Conservation (phyloP, 53 echinoderm and acorn worm species). For the Crossaster papposus region DNA sequence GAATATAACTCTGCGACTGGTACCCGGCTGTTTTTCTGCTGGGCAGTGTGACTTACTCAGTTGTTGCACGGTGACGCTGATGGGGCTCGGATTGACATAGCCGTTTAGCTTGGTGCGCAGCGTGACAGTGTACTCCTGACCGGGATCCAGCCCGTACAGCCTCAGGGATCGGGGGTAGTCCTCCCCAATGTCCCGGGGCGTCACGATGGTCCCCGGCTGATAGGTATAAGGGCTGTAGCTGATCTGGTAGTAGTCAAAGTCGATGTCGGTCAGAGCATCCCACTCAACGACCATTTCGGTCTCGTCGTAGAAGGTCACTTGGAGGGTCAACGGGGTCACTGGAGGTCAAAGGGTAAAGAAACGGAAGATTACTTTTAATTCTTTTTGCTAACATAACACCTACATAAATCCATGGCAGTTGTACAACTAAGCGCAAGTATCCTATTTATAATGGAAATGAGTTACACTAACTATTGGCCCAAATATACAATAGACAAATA, state of each 20-base stretch:
- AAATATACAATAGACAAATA: too few species aligned
- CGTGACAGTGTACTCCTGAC: constrained; percentile 58
- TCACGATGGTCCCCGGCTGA: constrained; percentile 6
- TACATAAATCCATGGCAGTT: too few species aligned
- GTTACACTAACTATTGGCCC: too few species aligned
- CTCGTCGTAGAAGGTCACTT: constrained; percentile 48
- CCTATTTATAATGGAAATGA: too few species aligned
- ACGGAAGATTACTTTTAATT: background rate
- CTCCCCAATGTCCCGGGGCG: constrained; percentile 27
- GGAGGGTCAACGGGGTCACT: constrained; percentile 67
- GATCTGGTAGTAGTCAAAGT: constrained; percentile 70
- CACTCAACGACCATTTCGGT: constrained; percentile 55
- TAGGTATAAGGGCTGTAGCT: constrained; percentile 67
- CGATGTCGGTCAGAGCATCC: constrained; percentile 31
- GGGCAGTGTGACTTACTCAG: constrained; percentile 13
- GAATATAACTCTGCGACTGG: too few species aligned
- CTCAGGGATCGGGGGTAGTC: background rate
- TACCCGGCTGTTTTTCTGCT: too few species aligned
- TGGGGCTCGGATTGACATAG: constrained; percentile 27
- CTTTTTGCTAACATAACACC: background rate
- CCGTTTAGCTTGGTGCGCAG: constrained; percentile 41
- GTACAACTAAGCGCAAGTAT: too few species aligned
- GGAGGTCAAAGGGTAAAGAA: constrained; percentile 15
- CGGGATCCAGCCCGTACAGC: constrained; percentile 62
- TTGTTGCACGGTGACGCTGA: constrained; percentile 48